A percentile compares a stretch with the other conserved stretches of the same genome.
Evolutionary conservation across 2,797 vertebrate species (phyloP).

Genomic region (Coregonus sp.): DNA sequence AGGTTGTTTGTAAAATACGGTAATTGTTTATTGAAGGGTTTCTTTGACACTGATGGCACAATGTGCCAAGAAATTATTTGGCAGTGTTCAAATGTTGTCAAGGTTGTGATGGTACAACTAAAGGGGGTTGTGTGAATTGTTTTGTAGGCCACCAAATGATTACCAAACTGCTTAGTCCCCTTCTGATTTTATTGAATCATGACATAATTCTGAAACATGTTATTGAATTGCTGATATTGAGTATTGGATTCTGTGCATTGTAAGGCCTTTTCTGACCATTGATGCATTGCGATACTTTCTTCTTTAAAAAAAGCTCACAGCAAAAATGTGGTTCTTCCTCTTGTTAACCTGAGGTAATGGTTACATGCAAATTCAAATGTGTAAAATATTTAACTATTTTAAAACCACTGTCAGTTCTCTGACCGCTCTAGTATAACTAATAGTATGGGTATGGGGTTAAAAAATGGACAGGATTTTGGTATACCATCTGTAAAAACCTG

Average conservation of each 20-base stretch:
- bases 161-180: background rate
- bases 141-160: background rate
- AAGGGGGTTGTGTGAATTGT: background rate
- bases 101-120: background rate
- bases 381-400: background rate
- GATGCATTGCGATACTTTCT: background rate
- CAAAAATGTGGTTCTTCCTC: background rate
- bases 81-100: background rate
- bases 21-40: background rate
- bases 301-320: background rate
- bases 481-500: background rate
- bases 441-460: background rate
- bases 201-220: constrained; percentile 1
- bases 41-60: background rate
- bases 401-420: background rate
- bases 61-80: background rate
- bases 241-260: background rate
- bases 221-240: background rate
- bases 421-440: background rate
- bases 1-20: background rate
- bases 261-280: constrained; percentile 1
- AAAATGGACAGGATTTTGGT: background rate
- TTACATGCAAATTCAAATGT: background rate
- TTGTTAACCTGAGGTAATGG: background rate
- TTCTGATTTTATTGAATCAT: background rate